Conservation (phyloP, 2,113 vertebrate genomes). For the Carlito syrichta region DNA sequence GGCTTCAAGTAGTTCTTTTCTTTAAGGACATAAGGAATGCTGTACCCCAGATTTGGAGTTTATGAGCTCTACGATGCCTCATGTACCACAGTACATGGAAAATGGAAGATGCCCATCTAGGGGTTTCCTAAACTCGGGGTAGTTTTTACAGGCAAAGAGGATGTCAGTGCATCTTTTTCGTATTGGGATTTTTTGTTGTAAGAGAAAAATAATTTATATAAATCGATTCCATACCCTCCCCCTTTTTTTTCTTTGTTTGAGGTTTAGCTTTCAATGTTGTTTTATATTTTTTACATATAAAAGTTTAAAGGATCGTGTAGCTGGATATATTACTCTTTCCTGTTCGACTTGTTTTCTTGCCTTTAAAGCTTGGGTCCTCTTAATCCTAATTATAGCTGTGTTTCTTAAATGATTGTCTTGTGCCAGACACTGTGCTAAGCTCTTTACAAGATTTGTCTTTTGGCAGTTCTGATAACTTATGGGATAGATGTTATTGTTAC, state of each 20-base stretch:
- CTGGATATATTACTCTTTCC: background rate
- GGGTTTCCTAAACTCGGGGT: background rate
- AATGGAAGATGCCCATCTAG: background rate
- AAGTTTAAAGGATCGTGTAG: background rate
- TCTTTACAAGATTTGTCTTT: background rate
- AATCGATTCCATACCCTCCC: background rate
- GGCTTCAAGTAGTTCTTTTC: constrained; percentile 24
- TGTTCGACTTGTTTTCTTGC: constrained; percentile 24
- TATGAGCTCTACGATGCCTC: background rate
- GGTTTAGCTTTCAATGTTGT: background rate
- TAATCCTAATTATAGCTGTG: background rate
- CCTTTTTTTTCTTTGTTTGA: background rate
- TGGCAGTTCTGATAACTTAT: background rate
- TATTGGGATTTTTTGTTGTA: background rate
- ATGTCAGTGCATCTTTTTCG: background rate
- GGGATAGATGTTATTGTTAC: background rate
- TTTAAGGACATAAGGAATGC: background rate
- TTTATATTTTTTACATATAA: background rate
- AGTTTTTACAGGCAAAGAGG: background rate
- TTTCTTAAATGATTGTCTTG: background rate
- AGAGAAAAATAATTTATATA: background rate
- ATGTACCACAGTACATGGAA: background rate
- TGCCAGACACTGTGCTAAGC: background rate
- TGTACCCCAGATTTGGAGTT: background rate
- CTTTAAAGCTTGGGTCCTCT: background rate